Evolutionary conservation across 2,888 invertebrate genomes (phyloP), one percentile per base, ranked within the genome.

Genomic region (Stenoptilia bipunctidactyla): DNA sequence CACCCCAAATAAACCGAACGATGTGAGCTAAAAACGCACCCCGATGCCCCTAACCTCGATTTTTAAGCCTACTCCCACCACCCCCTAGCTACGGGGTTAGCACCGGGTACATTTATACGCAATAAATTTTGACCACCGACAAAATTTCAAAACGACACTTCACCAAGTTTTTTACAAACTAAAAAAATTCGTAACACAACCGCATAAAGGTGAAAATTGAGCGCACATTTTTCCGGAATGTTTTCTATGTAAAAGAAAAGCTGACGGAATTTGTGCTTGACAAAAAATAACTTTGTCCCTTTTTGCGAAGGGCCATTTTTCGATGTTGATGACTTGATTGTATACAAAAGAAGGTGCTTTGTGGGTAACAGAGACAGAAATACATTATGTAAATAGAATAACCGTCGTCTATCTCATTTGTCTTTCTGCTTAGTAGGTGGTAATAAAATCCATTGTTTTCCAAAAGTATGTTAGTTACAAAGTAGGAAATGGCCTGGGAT

Each of bases 101-200:
- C 79, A 74, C 61, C 77, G 77, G 80, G 72, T 82, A 80, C 83
- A 80, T 82, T 83, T 83, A 83, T 82, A 82, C 80, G 75, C 82
- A 80, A 83, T 83, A 83, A 83, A 83, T 83, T 83, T 82, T 79
- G 77, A 79, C 79, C 76, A 69, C 70, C 66, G 52, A 56, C 62
- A 56, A 61, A 63, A 61, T 58, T 57, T 52, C 66, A 63, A 72
- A 80, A 79, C 66, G 72, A 59, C 71, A 53, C 62, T 61, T 73
- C 57, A 62, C 50, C 71, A 42, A 36, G 39, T 30, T 41, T 13
- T 40, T 27, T 40, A 34, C 46, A 49, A 36, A n/a, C 45, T n/a
- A 43, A 77, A 68, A 60, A 45, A 42, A 39, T 39, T 56, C 66
- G 34, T 69, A 56, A 43, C 0, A 1, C 1, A 0, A 1, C 0